Evolutionary conservation across 2,797 vertebrate genomes (phyloP), one percentile per base, ranked within the genome.

Genomic region (Danio jaintianensis): DNA sequence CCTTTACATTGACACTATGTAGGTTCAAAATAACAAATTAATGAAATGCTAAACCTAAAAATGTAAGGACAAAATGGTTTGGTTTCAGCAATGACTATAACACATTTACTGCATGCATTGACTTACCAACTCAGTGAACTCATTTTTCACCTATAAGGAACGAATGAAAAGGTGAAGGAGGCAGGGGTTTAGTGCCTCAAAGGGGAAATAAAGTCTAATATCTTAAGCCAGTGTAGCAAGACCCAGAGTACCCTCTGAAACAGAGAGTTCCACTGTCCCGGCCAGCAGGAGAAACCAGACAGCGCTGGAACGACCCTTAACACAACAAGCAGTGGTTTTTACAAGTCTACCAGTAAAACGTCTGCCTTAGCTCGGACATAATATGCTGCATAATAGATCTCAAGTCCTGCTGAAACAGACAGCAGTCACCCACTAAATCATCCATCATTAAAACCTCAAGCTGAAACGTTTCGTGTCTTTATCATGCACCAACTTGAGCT

Each of bases 261-360:
- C 85, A 86, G 59, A 61, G 53, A 8, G 47, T 40, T 63, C 61
- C 75, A 80, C 58, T 86, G 80, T 84, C 59, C 64, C 47, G 16
- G 59, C 40, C 59, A 52, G n/a, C 52, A 15, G 38, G 36, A 81
- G 67, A 70, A 78, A 63, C 58, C 62, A 70, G 64, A 40, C 29
- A n/a, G 45, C 5, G 5, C 63, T 78, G 74, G 22, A 84, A 83
- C 50, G 6, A 58, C 53, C 77, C 64, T 55, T 67, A 77, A 56
- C 47, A 67, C 52, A 77, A 80, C 80, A 84, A 73, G 38, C 73
- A 73, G 62, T n/a, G 73, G 18, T 80, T 84, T 87, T 67, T 78
- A 82, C 64, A 59, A 76, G 76, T 10, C 63, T 64, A n/a, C 16
- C 22, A 58, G 75, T 76, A 53, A 70, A 66, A 80, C 48, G 16